phyloP scores from a whole-genome alignment of 2,797 vertebrate species.

The Schizopygopsis malacanthus region DNA sequence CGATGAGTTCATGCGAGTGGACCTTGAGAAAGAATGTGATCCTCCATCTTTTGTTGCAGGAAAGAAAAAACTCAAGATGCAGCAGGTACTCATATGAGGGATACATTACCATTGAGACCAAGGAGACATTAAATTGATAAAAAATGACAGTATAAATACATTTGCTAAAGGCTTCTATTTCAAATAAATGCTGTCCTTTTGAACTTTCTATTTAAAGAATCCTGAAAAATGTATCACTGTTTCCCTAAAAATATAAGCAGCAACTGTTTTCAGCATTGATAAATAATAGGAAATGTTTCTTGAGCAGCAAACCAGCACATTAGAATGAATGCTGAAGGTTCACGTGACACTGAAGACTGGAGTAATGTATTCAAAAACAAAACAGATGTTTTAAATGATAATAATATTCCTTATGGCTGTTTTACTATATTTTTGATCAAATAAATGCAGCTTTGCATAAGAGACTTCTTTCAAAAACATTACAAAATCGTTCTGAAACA shows the following conservation, averaged over 20 bases:
- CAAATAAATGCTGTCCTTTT: neutral
- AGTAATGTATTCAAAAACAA: neutral
- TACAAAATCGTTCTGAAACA: neutral
- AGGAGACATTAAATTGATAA: neutral
- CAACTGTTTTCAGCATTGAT: neutral
- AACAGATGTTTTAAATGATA: neutral
- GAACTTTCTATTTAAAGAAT: neutral
- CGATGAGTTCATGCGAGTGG: constrained; percentile 96
- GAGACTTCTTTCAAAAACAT: neutral
- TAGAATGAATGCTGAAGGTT: neutral
- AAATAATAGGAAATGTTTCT: neutral
- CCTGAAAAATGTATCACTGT: neutral
- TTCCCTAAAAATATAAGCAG: neutral
- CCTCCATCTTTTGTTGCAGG: constrained; percentile 93
- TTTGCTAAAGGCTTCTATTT: neutral
- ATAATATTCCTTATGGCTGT: neutral
- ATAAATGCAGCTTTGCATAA: neutral
- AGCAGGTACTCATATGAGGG: constrained; percentile 79
- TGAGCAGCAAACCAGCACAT: neutral
- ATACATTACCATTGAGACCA: neutral
- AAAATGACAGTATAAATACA: neutral
- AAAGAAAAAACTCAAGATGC: constrained; percentile 87
- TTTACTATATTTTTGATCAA: neutral
- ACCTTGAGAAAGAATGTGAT: constrained; percentile 94
- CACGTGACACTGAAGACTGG: neutral